These are phyloP conservation scores for Ormyrus pomaceus DNA, from an alignment of 2,888 invertebrate species.

Conservation along the genomic window DNA sequence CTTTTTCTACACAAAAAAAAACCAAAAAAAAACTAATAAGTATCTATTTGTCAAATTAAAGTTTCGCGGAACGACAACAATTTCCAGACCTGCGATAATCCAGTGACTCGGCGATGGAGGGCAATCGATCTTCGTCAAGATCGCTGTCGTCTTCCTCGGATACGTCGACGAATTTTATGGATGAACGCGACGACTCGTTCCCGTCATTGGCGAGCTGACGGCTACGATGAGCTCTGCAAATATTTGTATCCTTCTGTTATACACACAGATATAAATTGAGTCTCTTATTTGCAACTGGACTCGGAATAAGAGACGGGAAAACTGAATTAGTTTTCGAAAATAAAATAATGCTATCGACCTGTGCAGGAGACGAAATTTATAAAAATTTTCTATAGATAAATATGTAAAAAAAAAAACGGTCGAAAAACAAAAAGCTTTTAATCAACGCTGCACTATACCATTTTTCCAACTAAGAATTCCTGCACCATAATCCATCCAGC, in stretches of 20 bases:
- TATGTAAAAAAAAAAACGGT: too few species aligned
- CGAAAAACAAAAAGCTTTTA: too few species aligned
- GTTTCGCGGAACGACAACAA: background rate
- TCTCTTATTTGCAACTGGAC: background rate
- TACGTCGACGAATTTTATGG: slow-evolving; percentile 11
- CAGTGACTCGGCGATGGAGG: background rate
- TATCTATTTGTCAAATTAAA: background rate
- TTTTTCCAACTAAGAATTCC: too few species aligned
- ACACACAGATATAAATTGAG: background rate
- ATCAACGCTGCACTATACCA: too few species aligned
- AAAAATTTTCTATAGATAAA: too few species aligned
- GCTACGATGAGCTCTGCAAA: slow-evolving; percentile 58
- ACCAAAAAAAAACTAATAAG: slow-evolving; percentile 1
- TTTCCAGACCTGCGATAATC: slow-evolving; percentile 22
- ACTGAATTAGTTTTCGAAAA: too few species aligned
- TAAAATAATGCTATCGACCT: too few species aligned
- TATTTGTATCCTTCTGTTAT: slow-evolving; percentile 38
- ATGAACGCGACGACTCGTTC: background rate
- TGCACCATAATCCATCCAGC: too few species aligned
- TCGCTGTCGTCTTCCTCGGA: background rate
- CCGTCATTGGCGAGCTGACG: slow-evolving; percentile 4
- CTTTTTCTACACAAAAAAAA: background rate
- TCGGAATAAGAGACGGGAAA: too few species aligned
- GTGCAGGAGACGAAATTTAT: too few species aligned
- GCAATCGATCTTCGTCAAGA: slow-evolving; percentile 34